phyloP scores from a whole-genome alignment of 2,888 invertebrate genomes.

The Eupithecia abbreviata region DNA sequence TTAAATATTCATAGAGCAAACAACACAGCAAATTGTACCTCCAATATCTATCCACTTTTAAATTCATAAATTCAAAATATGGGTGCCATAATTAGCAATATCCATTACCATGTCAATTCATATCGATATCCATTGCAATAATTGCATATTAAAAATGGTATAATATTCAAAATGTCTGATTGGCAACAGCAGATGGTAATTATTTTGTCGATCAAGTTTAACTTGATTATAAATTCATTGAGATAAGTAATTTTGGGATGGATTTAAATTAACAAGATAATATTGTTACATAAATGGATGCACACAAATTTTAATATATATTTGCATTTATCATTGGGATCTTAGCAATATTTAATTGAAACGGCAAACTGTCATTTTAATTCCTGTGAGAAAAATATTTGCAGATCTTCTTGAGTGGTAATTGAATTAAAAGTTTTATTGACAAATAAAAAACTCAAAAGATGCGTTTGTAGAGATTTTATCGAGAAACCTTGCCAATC shows the following conservation, averaged over 20 bases:
- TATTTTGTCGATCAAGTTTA: constrained; percentile 60
- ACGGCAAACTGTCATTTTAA: constrained; percentile 48
- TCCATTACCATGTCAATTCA: constrained; percentile 67
- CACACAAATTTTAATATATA: background rate
- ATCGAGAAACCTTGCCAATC: constrained; percentile 78
- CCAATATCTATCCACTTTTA: constrained; percentile 52
- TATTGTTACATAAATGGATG: constrained; percentile 14
- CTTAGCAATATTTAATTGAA: constrained; percentile 20
- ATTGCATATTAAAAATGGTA: constrained; percentile 51
- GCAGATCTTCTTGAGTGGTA: constrained; percentile 56
- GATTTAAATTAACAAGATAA: constrained; percentile 41
- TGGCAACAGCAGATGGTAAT: constrained; percentile 65
- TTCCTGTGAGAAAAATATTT: constrained; percentile 71
- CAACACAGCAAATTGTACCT: constrained; percentile 45
- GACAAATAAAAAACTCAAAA: constrained; percentile 51
- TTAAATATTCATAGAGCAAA: constrained; percentile 75
- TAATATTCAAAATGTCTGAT: constrained; percentile 56
- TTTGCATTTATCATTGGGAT: constrained; percentile 24
- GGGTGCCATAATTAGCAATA: constrained; percentile 69
- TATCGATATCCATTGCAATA: constrained; percentile 53
- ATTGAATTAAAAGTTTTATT: constrained; percentile 64
- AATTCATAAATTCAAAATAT: constrained; percentile 59
- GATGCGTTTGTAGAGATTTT: constrained; percentile 74
- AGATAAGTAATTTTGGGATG: constrained; percentile 38
- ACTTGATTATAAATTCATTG: constrained; percentile 64